Conservation (phyloP, 1,140 invertebrate genomes). For the Nymphalis io region DNA sequence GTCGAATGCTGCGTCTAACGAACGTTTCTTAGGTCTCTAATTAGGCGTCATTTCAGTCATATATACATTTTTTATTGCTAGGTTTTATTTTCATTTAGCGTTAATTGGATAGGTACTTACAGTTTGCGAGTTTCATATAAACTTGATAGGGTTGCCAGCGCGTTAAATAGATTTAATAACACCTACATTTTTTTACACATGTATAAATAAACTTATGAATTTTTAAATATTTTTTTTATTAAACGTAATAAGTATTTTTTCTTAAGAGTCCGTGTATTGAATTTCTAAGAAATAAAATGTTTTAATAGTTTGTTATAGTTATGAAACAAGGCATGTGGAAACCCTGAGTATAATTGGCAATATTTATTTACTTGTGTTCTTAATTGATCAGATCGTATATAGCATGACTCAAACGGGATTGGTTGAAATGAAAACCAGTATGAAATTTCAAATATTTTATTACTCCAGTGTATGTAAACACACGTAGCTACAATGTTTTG, state of each 20-base stretch:
- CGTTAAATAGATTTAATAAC: neutral
- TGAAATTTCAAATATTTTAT: conserved; percentile 59
- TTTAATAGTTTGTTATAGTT: neutral
- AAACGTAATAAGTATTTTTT: too few species aligned
- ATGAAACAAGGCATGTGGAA: neutral
- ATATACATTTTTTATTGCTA: conserved; percentile 28
- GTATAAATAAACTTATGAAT: too few species aligned
- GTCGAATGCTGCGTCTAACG: conserved; percentile 27
- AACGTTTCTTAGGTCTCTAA: conserved; percentile 33
- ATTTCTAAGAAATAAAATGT: neutral
- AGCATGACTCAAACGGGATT: conserved; percentile 21
- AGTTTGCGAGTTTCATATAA: conserved; percentile 32
- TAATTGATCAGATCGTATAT: conserved; percentile 24
- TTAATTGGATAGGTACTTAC: conserved; percentile 41
- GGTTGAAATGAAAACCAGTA: conserved; percentile 28
- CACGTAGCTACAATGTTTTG: conserved; percentile 74
- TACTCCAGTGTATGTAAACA: conserved; percentile 65
- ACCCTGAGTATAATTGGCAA: conserved; percentile 18
- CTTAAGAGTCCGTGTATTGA: too few species aligned
- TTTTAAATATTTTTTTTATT: too few species aligned
- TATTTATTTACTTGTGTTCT: conserved; percentile 27
- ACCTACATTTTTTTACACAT: neutral
- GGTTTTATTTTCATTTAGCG: conserved; percentile 33
- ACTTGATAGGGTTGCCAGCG: conserved; percentile 18
- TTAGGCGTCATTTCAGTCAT: conserved; percentile 41